Base-by-base conservation (phyloP, 2,113 vertebrate species). In the Cottus gobio region DNA sequence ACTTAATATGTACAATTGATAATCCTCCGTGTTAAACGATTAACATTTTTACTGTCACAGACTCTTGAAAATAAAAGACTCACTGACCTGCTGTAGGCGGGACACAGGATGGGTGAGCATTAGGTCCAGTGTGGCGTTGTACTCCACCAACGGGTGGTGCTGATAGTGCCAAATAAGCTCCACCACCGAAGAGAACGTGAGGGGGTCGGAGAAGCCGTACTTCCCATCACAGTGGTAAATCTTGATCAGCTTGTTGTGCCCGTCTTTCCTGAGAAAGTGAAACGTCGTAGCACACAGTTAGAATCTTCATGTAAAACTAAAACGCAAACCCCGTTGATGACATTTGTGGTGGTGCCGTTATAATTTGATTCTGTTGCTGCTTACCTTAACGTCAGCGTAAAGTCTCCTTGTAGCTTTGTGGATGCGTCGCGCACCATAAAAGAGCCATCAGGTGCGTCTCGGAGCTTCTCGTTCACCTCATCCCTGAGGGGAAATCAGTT, bases 181-280 rank as follows among this genome's bases (percentile, higher is more conserved):
- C 93, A 97, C 96, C 12, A 99, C 97, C 0, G 98, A 99, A 50
- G 89, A 95, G 91, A 99, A 99, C 0, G 97, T 98, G 84, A 99
- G 93, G 0, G 97, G 97, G 77, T 99, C 98, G 36, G 97, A 99
- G 92, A 99, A 99, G 81, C 98, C 98, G 0, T 97, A 99, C 85
- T 97, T 97, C 30, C 96, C 97, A 66, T 98, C 98, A 4, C 92
- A 94, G 85, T 99, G 97, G 85, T 97, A 98, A 87, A 99, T 99
- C 94, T 98, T 97, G 82, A 99, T 99, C 89, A 99, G 92, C 52
- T 98, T 98, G 93, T 99, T 99, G 93, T 97, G 97, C 69, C 96
- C 97, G 56, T 97, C 98, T 92, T 99, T 99, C 95, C 98, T 99
- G 93, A 12, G 8, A 66, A 7, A 16, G 54, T 7, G 9, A 70